Evolutionary conservation across 1,140 invertebrate species (phyloP).

Genomic region (Gryon sp.): DNA sequence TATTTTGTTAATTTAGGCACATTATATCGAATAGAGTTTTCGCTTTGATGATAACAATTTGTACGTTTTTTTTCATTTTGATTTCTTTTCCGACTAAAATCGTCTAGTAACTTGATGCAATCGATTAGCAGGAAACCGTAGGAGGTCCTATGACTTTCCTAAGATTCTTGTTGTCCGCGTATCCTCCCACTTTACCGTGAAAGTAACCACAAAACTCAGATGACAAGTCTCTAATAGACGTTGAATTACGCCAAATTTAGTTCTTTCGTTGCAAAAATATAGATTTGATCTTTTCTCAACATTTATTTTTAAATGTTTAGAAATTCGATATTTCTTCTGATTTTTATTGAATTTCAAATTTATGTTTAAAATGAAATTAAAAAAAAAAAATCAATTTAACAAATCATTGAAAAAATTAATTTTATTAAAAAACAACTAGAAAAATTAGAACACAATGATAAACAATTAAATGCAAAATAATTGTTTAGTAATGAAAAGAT

Average conservation of each 20-base stretch:
- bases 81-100: slow-evolving; percentile 41
- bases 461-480: too few relatives aligned
- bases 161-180: slow-evolving; percentile 50
- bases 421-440: too few relatives aligned
- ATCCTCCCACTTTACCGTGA: slow-evolving; percentile 50
- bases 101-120: slow-evolving; percentile 36
- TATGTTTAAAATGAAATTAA: too few relatives aligned
- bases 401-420: too few relatives aligned
- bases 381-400: too few relatives aligned
- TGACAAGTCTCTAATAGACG: slow-evolving; percentile 39
- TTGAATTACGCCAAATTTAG: slow-evolving; percentile 31
- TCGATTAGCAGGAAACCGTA: slow-evolving; percentile 56
- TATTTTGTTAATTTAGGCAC: slow-evolving; percentile 7
- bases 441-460: too few relatives aligned
- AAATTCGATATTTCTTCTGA: neutral
- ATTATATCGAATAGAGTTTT: slow-evolving; percentile 18
- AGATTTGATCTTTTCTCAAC: neutral
- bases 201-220: slow-evolving; percentile 52
- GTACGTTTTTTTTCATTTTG: slow-evolving; percentile 28
- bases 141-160: slow-evolving; percentile 57
- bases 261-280: slow-evolving; percentile 2
- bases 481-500: neutral
- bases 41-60: slow-evolving; percentile 29
- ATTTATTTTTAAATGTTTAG: too few relatives aligned
- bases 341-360: too few relatives aligned